A percentile compares a stretch with the other conserved stretches of the same genome.
These are phyloP conservation scores for Acleris holmiana DNA, from an alignment of 2,888 invertebrate genomes.

Conservation along the genomic window DNA sequence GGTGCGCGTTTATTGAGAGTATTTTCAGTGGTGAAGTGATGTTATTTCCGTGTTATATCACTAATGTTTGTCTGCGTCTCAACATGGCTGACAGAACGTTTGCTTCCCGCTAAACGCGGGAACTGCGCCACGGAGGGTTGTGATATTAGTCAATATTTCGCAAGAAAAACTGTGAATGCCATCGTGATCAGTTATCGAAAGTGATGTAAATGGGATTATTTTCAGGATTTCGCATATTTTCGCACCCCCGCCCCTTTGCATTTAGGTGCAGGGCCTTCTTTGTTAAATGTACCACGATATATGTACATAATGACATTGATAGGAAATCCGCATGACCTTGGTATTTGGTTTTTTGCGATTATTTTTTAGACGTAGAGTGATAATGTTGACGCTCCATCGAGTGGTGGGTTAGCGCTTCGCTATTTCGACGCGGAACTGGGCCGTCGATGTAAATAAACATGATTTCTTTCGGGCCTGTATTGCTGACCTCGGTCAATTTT, in stretches of 20 bases:
- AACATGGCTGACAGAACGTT: slow-evolving; percentile 85
- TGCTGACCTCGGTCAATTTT: slow-evolving; percentile 60
- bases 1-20: slow-evolving; percentile 70
- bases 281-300: slow-evolving; percentile 81
- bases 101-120: slow-evolving; percentile 85
- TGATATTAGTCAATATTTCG: slow-evolving; percentile 73
- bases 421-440: slow-evolving; percentile 65
- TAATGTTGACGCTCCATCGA: slow-evolving; percentile 73
- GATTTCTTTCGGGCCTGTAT: slow-evolving; percentile 69
- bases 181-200: slow-evolving; percentile 79
- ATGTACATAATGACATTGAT: slow-evolving; percentile 76
- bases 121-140: slow-evolving; percentile 84
- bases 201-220: slow-evolving; percentile 77
- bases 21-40: slow-evolving; percentile 72
- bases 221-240: slow-evolving; percentile 76
- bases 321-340: slow-evolving; percentile 84
- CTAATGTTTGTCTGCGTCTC: slow-evolving; percentile 85
- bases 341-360: slow-evolving; percentile 80
- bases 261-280: slow-evolving; percentile 84
- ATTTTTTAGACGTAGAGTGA: slow-evolving; percentile 73
- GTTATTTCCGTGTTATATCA: slow-evolving; percentile 84
- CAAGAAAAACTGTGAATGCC: slow-evolving; percentile 77
- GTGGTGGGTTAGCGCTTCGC: slow-evolving; percentile 65
- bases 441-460: slow-evolving; percentile 81
- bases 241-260: slow-evolving; percentile 84